Evolutionary conservation across 2,888 invertebrate genomes (phyloP).

Genomic region (Dorcus hopei): DNA sequence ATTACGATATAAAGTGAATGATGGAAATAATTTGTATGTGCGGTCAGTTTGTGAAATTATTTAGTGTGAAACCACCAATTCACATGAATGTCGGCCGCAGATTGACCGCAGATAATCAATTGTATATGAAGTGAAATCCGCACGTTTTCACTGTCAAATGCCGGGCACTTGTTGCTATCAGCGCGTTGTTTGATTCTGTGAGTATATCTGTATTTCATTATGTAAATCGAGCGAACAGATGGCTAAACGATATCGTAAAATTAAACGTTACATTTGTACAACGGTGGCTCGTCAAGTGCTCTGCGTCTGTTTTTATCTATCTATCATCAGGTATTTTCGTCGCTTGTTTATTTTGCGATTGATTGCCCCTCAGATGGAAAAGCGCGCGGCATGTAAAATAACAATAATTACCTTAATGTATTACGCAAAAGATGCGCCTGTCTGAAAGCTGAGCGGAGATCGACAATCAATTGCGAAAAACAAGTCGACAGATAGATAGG

Average conservation of each 20-base stretch:
- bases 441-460: not conserved
- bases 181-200: slow-evolving; percentile 18
- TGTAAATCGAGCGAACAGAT: slow-evolving; percentile 40
- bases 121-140: slow-evolving; percentile 14
- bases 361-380: slow-evolving; percentile 4
- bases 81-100: slow-evolving; percentile 19
- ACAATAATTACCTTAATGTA: slow-evolving; percentile 15
- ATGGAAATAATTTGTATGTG: not conserved
- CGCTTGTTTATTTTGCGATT: slow-evolving; percentile 6
- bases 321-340: slow-evolving; percentile 2
- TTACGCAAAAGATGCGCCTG: not conserved
- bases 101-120: slow-evolving; percentile 20
- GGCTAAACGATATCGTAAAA: slow-evolving; percentile 36
- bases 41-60: not conserved
- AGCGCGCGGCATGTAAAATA: not conserved
- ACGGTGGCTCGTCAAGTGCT: slow-evolving; percentile 7
- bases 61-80: slow-evolving; percentile 14
- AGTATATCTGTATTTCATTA: slow-evolving; percentile 33
- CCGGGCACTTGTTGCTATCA: slow-evolving; percentile 17
- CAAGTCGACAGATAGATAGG: slow-evolving; percentile 8
- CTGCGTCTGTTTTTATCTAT: slow-evolving; percentile 4
- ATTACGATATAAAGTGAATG: not conserved
- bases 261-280: slow-evolving; percentile 31
- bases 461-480: slow-evolving; percentile 3
- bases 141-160: slow-evolving; percentile 4